These are phyloP conservation scores for Nycteola revayana DNA, from an alignment of 2,888 invertebrate species.

Conservation along the genomic window DNA sequence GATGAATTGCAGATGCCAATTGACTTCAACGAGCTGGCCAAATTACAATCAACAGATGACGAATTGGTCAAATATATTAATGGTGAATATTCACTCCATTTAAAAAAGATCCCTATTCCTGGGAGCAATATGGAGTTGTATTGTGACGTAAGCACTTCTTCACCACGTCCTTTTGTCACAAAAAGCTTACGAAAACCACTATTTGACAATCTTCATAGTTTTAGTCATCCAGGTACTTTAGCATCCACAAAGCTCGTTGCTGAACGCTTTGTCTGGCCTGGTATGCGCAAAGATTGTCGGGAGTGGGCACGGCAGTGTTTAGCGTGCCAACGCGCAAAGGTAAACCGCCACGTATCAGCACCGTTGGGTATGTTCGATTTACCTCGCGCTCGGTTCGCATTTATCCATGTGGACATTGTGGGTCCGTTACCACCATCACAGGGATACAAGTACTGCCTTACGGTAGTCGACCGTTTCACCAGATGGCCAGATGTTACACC, in stretches of 20 bases:
- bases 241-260: constrained; percentile 17
- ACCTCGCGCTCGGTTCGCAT: constrained; percentile 7
- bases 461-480: constrained; percentile 27
- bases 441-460: constrained; percentile 25
- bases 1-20: constrained; percentile 8
- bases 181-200: constrained; percentile 6
- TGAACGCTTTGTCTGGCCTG: constrained; percentile 24
- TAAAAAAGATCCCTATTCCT: constrained; percentile 1
- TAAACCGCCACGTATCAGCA: constrained; percentile 22
- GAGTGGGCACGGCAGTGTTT: constrained; percentile 34
- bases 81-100: neutral
- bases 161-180: constrained; percentile 17
- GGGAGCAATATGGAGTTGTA: neutral
- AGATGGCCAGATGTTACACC: constrained; percentile 32
- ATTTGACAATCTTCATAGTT: constrained; percentile 12
- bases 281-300: constrained; percentile 17
- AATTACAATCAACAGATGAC: neutral
- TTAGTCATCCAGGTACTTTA: constrained; percentile 18
- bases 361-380: neutral
- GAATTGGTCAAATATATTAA: constrained; percentile 2
- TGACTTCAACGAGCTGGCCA: neutral
- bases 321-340: constrained; percentile 42
- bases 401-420: constrained; percentile 22
- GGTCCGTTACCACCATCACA: constrained; percentile 17
- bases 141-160: constrained; percentile 4